These are phyloP conservation scores for Enteromius argenteus DNA, from an alignment of 2,797 vertebrate species.

Conservation along the genomic window DNA sequence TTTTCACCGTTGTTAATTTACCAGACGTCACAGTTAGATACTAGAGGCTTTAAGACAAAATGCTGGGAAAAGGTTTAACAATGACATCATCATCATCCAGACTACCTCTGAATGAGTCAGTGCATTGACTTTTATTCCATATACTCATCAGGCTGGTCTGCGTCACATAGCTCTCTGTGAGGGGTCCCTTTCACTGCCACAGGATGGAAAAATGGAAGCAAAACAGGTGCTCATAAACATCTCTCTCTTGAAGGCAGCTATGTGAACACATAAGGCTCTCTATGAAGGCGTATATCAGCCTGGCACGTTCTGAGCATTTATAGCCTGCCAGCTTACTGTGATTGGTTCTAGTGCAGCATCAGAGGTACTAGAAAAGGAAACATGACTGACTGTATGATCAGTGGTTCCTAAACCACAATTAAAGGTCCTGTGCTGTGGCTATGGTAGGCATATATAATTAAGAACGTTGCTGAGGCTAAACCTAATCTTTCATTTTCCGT, in stretches of 20 bases:
- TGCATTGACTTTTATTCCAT: conserved; percentile 65
- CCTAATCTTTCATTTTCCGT: conserved; percentile 55
- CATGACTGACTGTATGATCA: conserved; percentile 54
- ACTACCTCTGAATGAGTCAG: conserved; percentile 23
- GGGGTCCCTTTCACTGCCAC: conserved; percentile 25
- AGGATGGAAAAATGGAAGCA: conserved; percentile 38
- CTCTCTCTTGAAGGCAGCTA: neutral
- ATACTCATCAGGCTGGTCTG: conserved; percentile 31
- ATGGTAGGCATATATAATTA: conserved; percentile 45
- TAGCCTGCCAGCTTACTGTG: conserved; percentile 39
- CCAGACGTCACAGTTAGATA: too few relatives aligned
- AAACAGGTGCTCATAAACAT: conserved; percentile 43
- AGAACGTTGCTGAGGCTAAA: conserved; percentile 36
- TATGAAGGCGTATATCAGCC: conserved; percentile 17
- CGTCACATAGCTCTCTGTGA: conserved; percentile 36
- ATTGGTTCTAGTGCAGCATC: conserved; percentile 32
- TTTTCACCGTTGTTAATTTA: too few relatives aligned
- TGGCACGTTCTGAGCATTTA: conserved; percentile 25
- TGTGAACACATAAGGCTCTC: conserved; percentile 21
- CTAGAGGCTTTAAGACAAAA: conserved; percentile 21
- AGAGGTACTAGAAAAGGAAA: conserved; percentile 52
- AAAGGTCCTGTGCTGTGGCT: conserved; percentile 55
- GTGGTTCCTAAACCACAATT: conserved; percentile 58
- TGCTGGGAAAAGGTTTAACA: conserved; percentile 7
- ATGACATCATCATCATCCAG: conserved; percentile 23